Conservation (phyloP, 2,888 invertebrate genomes). For the Amblyteles armatorius region DNA sequence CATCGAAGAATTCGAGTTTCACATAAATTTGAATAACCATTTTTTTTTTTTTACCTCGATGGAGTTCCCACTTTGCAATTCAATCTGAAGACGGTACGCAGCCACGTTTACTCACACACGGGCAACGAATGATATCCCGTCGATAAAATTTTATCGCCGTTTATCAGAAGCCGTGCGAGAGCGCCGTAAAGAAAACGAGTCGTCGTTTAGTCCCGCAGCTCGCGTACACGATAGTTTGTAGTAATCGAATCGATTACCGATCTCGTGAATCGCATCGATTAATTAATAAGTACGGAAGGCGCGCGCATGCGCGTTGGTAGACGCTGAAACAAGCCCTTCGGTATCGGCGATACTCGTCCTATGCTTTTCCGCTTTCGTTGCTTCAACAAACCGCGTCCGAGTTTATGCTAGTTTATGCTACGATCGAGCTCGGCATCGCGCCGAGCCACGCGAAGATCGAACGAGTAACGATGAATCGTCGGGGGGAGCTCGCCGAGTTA, state of each 20-base stretch:
- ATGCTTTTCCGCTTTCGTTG: conserved; percentile 25
- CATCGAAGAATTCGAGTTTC: not conserved
- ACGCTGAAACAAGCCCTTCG: conserved; percentile 30
- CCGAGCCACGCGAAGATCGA: conserved; percentile 39
- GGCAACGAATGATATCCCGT: conserved; percentile 22
- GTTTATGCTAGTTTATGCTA: conserved; percentile 11
- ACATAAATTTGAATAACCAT: not conserved
- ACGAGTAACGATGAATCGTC: conserved; percentile 52
- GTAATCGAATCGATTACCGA: conserved; percentile 67
- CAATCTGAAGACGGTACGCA: not conserved
- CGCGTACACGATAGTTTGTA: conserved; percentile 34
- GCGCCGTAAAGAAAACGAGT: conserved; percentile 38
- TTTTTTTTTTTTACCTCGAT: not conserved
- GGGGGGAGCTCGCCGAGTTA: conserved; percentile 27
- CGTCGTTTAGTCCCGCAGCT: not conserved
- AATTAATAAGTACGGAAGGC: conserved; percentile 64
- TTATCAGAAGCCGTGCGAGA: conserved; percentile 3
- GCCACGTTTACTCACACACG: not conserved
- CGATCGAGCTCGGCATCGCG: conserved; percentile 41
- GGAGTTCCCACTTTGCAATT: not conserved
- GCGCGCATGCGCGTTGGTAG: not conserved
- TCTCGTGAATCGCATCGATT: conserved; percentile 62
- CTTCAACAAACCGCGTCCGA: conserved; percentile 16
- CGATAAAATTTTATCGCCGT: conserved; percentile 19
- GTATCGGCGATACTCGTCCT: conserved; percentile 47